Conservation (phyloP, 2,113 vertebrate species). For the Rhea americana region DNA sequence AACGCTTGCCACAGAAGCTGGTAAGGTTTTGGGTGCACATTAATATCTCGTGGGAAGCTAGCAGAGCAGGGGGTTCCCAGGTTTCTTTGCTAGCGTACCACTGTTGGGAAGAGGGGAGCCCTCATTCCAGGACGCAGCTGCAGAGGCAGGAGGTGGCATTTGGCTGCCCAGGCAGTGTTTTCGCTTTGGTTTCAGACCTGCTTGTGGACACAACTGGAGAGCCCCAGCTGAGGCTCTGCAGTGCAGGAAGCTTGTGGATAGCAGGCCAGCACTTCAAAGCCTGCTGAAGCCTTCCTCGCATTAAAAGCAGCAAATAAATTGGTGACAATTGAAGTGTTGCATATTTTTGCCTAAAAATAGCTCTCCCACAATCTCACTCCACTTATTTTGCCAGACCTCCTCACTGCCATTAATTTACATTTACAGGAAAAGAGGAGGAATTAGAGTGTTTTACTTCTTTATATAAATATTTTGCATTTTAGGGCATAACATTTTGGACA, state of each 20-base stretch:
- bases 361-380: neutral
- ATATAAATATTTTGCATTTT: constrained; percentile 12
- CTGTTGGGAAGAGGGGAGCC: neutral
- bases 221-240: neutral
- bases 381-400: neutral
- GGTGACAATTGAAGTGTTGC: constrained; percentile 1
- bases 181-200: neutral
- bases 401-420: constrained; percentile 1
- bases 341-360: constrained; percentile 16
- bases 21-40: neutral
- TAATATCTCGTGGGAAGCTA: rapidly evolving
- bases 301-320: constrained; percentile 12
- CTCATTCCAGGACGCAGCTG: neutral
- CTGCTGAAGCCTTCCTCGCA: neutral
- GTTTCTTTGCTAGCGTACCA: neutral
- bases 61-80: neutral
- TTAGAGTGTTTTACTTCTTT: neutral
- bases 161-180: neutral
- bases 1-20: neutral
- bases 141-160: neutral
- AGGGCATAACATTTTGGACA: neutral
- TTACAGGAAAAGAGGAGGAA: neutral
- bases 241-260: neutral
- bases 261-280: neutral
- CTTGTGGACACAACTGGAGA: neutral